Conservation (phyloP, 64 coral and sea anemone species). For the Anthopleura sola region DNA sequence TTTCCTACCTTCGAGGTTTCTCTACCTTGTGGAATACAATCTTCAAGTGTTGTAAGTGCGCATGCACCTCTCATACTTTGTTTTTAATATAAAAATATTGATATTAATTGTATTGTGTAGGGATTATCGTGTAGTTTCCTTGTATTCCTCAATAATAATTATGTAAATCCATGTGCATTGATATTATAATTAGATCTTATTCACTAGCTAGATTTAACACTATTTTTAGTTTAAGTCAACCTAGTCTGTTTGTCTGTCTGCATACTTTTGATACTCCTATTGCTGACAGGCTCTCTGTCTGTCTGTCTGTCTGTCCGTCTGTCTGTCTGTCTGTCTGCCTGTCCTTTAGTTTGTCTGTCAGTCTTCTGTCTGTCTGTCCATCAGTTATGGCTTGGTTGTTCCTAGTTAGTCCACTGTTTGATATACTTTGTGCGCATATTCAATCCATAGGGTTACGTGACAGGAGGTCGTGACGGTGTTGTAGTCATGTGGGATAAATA, state of each 20-base stretch:
- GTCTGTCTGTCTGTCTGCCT: not conserved
- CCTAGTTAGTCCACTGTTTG: no score
- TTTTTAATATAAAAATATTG: not conserved
- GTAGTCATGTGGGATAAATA: slow-evolving; percentile 92
- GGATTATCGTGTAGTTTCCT: no score
- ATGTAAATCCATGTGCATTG: no score
- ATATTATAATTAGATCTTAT: no score
- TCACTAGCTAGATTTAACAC: no score
- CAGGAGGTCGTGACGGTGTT: slow-evolving; percentile 90
- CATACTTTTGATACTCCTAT: no score
- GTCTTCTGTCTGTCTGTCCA: no score
- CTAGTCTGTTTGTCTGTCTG: not conserved
- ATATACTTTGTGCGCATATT: no score
- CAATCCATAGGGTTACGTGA: slow-evolving; percentile 80
- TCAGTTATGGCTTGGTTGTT: no score
- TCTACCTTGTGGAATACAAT: slow-evolving; percentile 14
- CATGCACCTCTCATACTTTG: not conserved
- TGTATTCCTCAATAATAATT: no score
- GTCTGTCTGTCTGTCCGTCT: not conserved
- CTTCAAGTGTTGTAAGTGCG: slow-evolving; percentile 24
- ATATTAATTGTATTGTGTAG: no score
- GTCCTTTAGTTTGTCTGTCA: not conserved
- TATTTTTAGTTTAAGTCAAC: not conserved
- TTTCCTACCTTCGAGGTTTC: not conserved
- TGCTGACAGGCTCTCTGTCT: no score